Base-by-base conservation (phyloP, 2,888 invertebrate genomes). In the Branchellion lobata region DNA sequence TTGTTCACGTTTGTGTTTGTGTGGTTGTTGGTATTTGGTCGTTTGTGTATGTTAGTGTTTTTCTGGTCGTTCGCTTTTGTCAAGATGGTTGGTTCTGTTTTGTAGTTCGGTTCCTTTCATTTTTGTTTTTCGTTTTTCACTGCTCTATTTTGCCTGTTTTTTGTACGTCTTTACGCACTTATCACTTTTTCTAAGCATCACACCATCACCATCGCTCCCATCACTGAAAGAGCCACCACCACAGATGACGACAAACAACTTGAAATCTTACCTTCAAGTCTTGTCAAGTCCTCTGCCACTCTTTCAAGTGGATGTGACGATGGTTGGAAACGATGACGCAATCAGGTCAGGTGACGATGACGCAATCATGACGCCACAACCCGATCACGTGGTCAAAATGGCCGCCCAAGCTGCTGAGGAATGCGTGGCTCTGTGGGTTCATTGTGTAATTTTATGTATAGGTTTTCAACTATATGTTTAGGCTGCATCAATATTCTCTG, bases 301-400 rank as follows among this genome's bases (percentile, higher is more conserved):
- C 83, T 95, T 95, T 85, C 91, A 93, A 90, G 91, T 95, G 5
- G 93, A 94, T 84, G 92, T 92, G 0, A 88, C 91, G 0, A 88
- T 95, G 0, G 90, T 92, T 0, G 90, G 91, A 0, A 93, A 94
- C 0, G 93, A 94, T 82, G 92, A 94, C 1, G 90, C 92, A 0
- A 88, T 94, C 82, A 90, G 91, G 24, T 14, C 5, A 5, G 61
- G 61, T 0, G 90, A 91, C 0, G 93, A 94, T 0, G 94, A 94
- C 83, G 92, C 94, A 1, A 90, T 92, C 0, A 88, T 94, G 82
- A 90, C 91, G 27, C 95, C 95, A 0, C 91, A 92, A 0, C 90
- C 92, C 0, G 89, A 91, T 3, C 94, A 95, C 86, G 90, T 94
- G 51, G 92, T 92, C 86, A 93, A 92, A 82, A 91, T 93, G 36